Evolutionary conservation across 2,888 invertebrate genomes (phyloP).

Genomic region (Microchrysa polita): DNA sequence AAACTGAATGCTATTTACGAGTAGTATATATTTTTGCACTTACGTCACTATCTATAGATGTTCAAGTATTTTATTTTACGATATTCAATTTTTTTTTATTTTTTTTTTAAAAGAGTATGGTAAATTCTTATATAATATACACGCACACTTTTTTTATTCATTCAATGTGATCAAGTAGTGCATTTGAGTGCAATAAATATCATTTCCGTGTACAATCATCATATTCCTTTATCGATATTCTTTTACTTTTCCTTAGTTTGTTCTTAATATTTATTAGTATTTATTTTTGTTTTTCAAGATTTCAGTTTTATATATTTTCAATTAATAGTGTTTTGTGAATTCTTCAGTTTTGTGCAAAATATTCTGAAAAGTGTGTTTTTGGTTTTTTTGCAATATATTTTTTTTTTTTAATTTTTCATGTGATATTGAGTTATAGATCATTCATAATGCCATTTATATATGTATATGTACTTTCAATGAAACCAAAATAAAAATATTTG

Average conservation of each 20-base stretch:
- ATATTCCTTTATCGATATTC: constrained; percentile 1
- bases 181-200: neutral
- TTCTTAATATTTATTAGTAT: no score
- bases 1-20: neutral
- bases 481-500: neutral
- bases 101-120: neutral
- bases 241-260: neutral
- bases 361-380: neutral
- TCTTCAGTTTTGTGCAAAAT: constrained; percentile 21
- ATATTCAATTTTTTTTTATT: neutral
- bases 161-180: neutral
- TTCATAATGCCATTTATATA: no score
- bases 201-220: neutral
- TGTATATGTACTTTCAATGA: neutral
- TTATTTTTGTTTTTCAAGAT: neutral
- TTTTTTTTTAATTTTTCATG: constrained; percentile 3
- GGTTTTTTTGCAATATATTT: constrained; percentile 5
- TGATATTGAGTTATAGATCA: neutral
- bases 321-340: neutral
- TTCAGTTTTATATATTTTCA: neutral
- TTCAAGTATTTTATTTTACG: neutral
- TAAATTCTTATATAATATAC: no score
- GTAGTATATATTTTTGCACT: constrained; percentile 6
- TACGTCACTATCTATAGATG: neutral
- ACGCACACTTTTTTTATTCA: neutral